Conservation (phyloP, 2,113 vertebrate species). For the Neofelis nebulosa region DNA sequence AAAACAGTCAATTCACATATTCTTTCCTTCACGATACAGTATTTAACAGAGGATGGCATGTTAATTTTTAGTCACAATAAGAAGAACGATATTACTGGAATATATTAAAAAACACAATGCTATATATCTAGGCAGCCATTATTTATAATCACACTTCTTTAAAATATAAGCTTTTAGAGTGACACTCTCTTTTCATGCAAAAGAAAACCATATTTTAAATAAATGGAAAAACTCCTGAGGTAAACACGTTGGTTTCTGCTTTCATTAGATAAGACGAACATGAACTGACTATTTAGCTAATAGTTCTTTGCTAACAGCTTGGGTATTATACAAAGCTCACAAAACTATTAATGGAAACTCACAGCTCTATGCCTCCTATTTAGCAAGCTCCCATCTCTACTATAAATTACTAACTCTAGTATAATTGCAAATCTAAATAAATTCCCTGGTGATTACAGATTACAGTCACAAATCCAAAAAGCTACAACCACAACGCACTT, state of each 20-base stretch:
- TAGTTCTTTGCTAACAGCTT: constrained; percentile 60
- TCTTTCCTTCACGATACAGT: background rate
- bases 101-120: background rate
- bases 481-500: constrained; percentile 81
- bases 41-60: background rate
- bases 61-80: background rate
- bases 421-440: constrained; percentile 85
- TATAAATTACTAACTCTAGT: constrained; percentile 81
- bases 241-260: constrained; percentile 55
- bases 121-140: background rate
- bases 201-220: constrained; percentile 30
- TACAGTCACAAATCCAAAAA: constrained; percentile 83
- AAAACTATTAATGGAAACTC: constrained; percentile 74
- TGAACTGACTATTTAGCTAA: constrained; percentile 65
- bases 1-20: background rate
- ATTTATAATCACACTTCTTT: constrained; percentile 47
- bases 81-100: background rate
- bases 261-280: constrained; percentile 57
- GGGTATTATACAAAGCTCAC: constrained; percentile 52
- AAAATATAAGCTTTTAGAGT: constrained; percentile 39
- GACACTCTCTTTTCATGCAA: constrained; percentile 42
- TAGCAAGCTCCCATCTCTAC: constrained; percentile 69
- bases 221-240: constrained; percentile 43
- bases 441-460: constrained; percentile 84
- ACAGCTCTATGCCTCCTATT: constrained; percentile 60